A percentile compares a stretch with the other conserved stretches of the same genome.
phyloP scores from a whole-genome alignment of 2,797 vertebrate genomes.

The Sebastes glaucus region DNA sequence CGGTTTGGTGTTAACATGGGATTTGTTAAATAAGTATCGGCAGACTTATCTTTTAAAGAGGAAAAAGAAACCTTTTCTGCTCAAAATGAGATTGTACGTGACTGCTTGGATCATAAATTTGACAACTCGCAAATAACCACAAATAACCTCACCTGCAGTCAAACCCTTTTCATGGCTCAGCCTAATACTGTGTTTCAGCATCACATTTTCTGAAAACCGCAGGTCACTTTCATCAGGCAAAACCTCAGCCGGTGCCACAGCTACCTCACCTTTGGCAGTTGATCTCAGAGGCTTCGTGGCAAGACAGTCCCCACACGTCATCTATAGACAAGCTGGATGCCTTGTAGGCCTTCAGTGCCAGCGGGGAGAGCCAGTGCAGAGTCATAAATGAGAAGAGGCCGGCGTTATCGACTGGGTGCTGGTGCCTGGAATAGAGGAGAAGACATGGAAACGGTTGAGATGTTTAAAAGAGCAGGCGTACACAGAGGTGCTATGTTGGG shows the following conservation, averaged over 20 bases:
- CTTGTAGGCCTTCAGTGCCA: conserved; percentile 83
- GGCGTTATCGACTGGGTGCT: conserved; percentile 88
- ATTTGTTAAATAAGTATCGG: neutral
- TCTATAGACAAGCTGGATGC: conserved; percentile 77
- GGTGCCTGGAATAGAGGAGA: conserved; percentile 78
- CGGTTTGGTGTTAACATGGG: neutral
- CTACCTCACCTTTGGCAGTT: conserved; percentile 85
- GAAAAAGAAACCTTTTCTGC: neutral
- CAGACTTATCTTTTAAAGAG: neutral
- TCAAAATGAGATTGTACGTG: neutral
- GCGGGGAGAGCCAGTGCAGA: conserved; percentile 85
- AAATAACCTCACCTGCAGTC: neutral
- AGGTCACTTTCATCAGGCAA: conserved; percentile 33
- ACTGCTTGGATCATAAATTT: neutral
- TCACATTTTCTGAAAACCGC: conserved; percentile 8
- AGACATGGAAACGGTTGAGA: conserved; percentile 53
- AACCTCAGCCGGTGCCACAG: neutral
- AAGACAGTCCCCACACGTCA: conserved; percentile 86
- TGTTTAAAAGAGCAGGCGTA: conserved; percentile 37
- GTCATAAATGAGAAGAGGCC: conserved; percentile 90
- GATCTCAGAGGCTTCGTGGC: conserved; percentile 83
- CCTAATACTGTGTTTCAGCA: conserved; percentile 4
- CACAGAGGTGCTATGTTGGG: conserved; percentile 58
- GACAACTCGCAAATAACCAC: neutral
- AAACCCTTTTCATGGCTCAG: conserved; percentile 9